Conservation (phyloP, 2,113 vertebrate species). For the Zosterops japonicus region DNA sequence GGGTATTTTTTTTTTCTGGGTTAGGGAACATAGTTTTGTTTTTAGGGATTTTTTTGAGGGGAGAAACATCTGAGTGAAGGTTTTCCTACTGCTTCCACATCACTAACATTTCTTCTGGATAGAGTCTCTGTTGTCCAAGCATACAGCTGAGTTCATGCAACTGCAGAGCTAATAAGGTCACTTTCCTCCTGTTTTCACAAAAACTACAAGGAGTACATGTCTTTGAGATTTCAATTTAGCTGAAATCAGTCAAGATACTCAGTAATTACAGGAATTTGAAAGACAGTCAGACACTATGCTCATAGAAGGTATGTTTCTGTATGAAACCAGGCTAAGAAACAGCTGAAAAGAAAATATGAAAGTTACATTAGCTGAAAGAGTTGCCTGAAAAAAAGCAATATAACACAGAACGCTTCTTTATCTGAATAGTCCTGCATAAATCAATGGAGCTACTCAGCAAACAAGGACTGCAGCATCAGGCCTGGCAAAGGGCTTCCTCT, state of each 20-base stretch:
- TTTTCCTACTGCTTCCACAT: not conserved
- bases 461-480: not conserved
- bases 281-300: not conserved
- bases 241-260: not conserved
- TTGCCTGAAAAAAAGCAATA: not conserved
- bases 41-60: not conserved
- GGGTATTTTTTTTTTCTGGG: not conserved
- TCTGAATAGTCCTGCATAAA: not conserved
- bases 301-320: not conserved
- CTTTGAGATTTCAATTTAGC: not conserved
- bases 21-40: not conserved
- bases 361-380: not conserved
- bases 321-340: not conserved
- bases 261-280: not conserved
- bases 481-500: not conserved
- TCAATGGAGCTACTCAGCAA: constrained; percentile 13
- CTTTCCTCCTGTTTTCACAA: not conserved
- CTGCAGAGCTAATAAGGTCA: not conserved
- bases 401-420: not conserved
- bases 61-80: rapidly evolving
- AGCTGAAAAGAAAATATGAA: not conserved
- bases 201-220: not conserved
- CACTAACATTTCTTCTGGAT: not conserved
- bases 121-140: not conserved
- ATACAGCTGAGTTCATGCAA: not conserved